Conservation (phyloP, 2,797 vertebrate genomes). For the Cyclura pinguis region DNA sequence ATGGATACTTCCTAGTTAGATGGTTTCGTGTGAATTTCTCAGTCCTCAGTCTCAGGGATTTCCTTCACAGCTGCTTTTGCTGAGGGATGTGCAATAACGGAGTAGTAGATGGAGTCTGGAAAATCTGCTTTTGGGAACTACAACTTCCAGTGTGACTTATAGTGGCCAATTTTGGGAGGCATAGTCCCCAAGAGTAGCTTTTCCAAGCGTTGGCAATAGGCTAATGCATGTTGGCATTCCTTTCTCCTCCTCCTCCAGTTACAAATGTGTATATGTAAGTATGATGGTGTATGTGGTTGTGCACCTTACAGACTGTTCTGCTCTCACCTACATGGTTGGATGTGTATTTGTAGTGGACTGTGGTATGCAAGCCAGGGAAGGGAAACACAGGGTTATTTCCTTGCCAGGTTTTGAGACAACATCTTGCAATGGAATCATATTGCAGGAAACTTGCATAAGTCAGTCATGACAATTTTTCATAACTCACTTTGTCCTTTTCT, state of each 20-base stretch:
- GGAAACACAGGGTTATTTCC: constrained; percentile 16
- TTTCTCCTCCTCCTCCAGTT: background rate
- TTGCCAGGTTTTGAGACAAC: background rate
- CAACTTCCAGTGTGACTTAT: no score
- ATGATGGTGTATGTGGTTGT: rapidly evolving
- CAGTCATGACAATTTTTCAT: background rate
- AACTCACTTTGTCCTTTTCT: background rate
- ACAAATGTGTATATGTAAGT: background rate
- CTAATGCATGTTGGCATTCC: background rate
- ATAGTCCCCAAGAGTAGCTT: no score
- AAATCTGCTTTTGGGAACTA: no score
- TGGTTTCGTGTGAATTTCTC: background rate
- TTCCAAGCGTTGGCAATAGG: background rate
- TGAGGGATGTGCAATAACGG: background rate
- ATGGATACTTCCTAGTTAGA: background rate
- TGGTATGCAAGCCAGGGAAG: background rate
- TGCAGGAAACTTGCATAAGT: background rate
- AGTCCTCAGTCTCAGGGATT: background rate
- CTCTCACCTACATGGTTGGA: background rate
- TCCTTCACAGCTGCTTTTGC: background rate
- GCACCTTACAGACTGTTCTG: background rate
- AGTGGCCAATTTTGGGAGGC: no score
- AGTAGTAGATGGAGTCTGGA: background rate
- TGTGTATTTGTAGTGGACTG: background rate
- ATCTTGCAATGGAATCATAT: background rate